These are phyloP conservation scores for Perithous albicinctus DNA, from an alignment of 2,888 invertebrate species.

Conservation along the genomic window DNA sequence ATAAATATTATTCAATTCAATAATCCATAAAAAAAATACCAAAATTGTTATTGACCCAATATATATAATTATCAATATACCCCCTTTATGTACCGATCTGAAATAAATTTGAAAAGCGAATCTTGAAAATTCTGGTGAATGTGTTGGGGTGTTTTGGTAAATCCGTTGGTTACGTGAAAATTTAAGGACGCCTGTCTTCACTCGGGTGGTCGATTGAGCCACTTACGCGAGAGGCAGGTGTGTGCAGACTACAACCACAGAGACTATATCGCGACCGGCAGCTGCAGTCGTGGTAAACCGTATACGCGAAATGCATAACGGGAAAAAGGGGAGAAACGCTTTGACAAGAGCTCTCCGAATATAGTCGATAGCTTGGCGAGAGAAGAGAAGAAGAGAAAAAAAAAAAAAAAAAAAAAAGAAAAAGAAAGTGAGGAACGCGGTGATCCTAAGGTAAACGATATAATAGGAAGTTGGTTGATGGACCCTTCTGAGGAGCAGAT, in stretches of 20 bases:
- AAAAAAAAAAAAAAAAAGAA: no score
- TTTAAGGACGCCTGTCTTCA: not conserved
- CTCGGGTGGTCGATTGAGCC: slow-evolving; percentile 61
- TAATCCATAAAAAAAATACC: no score
- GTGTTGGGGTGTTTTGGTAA: not conserved
- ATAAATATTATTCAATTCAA: no score
- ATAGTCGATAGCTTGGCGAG: not conserved
- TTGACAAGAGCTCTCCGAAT: slow-evolving; percentile 8
- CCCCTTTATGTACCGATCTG: no score
- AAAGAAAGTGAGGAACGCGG: slow-evolving; percentile 48
- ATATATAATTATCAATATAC: no score
- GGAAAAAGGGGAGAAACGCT: slow-evolving; percentile 14
- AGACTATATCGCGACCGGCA: slow-evolving; percentile 11
- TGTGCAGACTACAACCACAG: slow-evolving; percentile 11
- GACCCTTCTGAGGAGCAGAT: slow-evolving; percentile 76
- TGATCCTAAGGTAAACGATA: slow-evolving; percentile 76
- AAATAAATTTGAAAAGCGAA: no score
- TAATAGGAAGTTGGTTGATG: slow-evolving; percentile 80
- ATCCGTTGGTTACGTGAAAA: not conserved
- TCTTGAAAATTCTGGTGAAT: not conserved
- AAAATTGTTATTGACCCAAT: no score
- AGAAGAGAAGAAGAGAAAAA: not conserved
- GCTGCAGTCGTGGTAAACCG: not conserved
- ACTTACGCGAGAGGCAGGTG: slow-evolving; percentile 73
- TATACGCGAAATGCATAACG: slow-evolving; percentile 15